Evolutionary conservation across 2,797 vertebrate species (phyloP).

Genomic region (Sciaenops ocellatus): DNA sequence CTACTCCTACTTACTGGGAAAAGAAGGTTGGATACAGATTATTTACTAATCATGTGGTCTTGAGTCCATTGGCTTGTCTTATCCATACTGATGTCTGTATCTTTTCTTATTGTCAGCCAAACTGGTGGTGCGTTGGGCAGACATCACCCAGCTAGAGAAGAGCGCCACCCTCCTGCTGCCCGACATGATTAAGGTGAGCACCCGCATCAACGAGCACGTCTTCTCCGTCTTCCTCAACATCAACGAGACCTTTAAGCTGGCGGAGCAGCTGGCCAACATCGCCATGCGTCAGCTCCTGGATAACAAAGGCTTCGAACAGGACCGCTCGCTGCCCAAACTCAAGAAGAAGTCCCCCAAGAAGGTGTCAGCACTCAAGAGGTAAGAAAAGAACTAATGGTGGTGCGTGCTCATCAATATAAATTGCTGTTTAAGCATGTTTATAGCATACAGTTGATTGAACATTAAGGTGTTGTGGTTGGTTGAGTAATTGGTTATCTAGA

Average conservation of each 20-base stretch:
- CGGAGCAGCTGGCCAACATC: slow-evolving; percentile 98
- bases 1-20: slow-evolving; percentile 96
- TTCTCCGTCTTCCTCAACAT: slow-evolving; percentile 99
- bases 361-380: slow-evolving; percentile 97
- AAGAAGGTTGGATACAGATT: slow-evolving; percentile 88
- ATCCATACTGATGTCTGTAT: not conserved
- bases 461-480: slow-evolving; percentile 12
- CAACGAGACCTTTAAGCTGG: slow-evolving; percentile 96
- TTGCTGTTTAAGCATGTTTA: slow-evolving; percentile 5
- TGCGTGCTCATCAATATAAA: slow-evolving; percentile 18
- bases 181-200: slow-evolving; percentile 95
- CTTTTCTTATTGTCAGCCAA: slow-evolving; percentile 84
- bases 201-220: slow-evolving; percentile 91
- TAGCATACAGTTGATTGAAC: not conserved
- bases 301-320: slow-evolving; percentile 97
- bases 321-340: slow-evolving; percentile 94
- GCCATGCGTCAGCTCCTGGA: slow-evolving; percentile 98
- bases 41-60: not conserved
- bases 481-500: slow-evolving; percentile 4
- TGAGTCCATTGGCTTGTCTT: not conserved
- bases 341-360: slow-evolving; percentile 98
- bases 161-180: slow-evolving; percentile 94
- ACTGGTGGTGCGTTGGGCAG: slow-evolving; percentile 97
- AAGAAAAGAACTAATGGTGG: slow-evolving; percentile 52
- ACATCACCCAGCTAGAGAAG: slow-evolving; percentile 97